phyloP scores from a whole-genome alignment of 2,113 vertebrate species.

The Erpornis zantholeuca region DNA sequence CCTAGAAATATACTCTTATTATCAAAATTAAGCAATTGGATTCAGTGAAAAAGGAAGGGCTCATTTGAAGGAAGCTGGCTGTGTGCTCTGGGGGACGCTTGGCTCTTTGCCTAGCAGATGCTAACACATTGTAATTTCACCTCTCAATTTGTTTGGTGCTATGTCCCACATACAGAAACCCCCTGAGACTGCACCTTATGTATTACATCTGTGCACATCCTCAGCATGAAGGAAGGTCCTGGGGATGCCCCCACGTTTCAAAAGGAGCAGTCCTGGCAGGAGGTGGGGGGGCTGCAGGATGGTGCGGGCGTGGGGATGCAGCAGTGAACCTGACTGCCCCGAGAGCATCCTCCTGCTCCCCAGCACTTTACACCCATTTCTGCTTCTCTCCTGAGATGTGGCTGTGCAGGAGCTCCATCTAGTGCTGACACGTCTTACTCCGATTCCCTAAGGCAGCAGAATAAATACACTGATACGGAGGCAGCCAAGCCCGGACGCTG shows the following conservation, averaged over 20 bases:
- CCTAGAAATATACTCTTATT: not conserved
- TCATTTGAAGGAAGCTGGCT: not conserved
- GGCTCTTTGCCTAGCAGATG: not conserved
- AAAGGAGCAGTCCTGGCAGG: not conserved
- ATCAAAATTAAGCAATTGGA: not conserved
- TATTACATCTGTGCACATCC: not conserved
- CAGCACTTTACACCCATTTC: not conserved
- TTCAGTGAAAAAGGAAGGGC: not conserved
- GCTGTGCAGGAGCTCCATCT: conserved; percentile 51
- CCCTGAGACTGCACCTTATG: accelerated
- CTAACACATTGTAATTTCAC: not conserved
- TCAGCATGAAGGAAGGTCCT: not conserved
- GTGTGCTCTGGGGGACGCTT: not conserved
- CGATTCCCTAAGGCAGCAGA: not conserved
- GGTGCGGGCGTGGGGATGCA: accelerated
- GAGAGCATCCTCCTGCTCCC: not conserved
- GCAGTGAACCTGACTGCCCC: too few relatives aligned
- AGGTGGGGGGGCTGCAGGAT: not conserved
- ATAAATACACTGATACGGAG: accelerated
- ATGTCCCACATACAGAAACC: not conserved
- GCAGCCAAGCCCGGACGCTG: not conserved
- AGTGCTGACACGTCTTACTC: not conserved
- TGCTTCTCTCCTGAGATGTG: not conserved
- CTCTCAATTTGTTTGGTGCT: not conserved
- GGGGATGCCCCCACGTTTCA: accelerated